phyloP scores from a whole-genome alignment of 1,140 invertebrate species.

The Pinna nobilis region DNA sequence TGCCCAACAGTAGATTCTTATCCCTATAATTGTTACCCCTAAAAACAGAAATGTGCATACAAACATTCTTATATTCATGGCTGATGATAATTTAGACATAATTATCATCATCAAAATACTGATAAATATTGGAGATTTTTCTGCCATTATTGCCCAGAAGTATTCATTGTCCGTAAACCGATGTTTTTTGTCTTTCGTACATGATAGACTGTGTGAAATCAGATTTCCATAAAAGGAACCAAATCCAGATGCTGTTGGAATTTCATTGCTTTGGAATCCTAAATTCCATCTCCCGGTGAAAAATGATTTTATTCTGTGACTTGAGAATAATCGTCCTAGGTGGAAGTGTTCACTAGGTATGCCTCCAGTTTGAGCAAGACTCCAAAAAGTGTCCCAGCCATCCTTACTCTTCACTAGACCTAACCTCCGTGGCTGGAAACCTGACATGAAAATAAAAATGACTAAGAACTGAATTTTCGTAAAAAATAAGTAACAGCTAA shows the following conservation, averaged over 20 bases:
- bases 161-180: conserved; percentile 20
- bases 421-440: conserved; percentile 19
- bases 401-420: conserved; percentile 29
- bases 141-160: conserved; percentile 10
- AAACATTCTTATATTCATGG: conserved; percentile 9
- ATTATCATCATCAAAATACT: conserved; percentile 12
- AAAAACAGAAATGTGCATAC: conserved; percentile 4
- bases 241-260: conserved; percentile 32
- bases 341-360: not conserved
- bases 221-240: conserved; percentile 34
- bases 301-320: not conserved
- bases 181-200: conserved; percentile 15
- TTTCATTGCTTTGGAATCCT: not conserved
- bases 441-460: conserved; percentile 6
- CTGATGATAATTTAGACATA: conserved; percentile 21
- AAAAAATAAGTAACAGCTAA: not conserved
- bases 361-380: conserved; percentile 33
- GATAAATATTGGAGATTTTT: conserved; percentile 4
- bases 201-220: conserved; percentile 22
- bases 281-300: conserved; percentile 30
- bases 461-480: not conserved
- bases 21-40: not conserved
- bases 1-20: conserved; percentile 33
- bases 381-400: conserved; percentile 33
- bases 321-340: conserved; percentile 8